Evolutionary conservation across 2,113 vertebrate species (phyloP).

Genomic region (Phalacrocorax brasilianus): DNA sequence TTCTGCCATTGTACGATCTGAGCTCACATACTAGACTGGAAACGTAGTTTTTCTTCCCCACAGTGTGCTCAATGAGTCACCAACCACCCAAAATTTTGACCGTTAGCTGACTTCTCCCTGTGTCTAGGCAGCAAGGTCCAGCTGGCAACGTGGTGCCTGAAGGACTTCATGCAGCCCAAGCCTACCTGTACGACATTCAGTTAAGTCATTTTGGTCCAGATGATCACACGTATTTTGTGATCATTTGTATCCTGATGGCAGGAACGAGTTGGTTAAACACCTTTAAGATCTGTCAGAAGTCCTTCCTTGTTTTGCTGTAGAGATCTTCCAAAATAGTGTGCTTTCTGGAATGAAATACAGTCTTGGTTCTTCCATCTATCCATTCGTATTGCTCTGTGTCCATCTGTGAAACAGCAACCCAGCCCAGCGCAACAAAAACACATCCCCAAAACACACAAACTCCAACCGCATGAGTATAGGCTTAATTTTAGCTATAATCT

Average conservation of each 20-base stretch:
- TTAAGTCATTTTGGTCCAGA: not conserved
- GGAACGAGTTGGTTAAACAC: not conserved
- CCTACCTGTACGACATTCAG: accelerated
- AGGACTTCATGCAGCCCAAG: not conserved
- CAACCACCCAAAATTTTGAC: not conserved
- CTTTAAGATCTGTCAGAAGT: not conserved
- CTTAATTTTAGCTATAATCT: not conserved
- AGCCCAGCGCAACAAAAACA: not conserved
- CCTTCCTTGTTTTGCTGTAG: not conserved
- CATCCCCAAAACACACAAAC: not conserved
- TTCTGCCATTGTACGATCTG: not conserved
- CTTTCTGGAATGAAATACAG: not conserved
- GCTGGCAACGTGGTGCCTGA: not conserved
- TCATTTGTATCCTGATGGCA: not conserved
- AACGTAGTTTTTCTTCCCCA: not conserved
- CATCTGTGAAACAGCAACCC: accelerated
- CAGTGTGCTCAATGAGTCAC: not conserved
- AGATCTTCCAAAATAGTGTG: not conserved
- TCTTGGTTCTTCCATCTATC: not conserved
- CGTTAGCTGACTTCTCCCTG: not conserved
- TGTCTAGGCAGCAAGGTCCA: not conserved
- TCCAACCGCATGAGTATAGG: not conserved
- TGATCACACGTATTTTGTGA: not conserved
- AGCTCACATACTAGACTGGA: not conserved
- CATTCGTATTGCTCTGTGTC: not conserved